These are phyloP conservation scores for Chymomyza amoena DNA, from an alignment of 2,888 invertebrate species.

Conservation along the genomic window DNA sequence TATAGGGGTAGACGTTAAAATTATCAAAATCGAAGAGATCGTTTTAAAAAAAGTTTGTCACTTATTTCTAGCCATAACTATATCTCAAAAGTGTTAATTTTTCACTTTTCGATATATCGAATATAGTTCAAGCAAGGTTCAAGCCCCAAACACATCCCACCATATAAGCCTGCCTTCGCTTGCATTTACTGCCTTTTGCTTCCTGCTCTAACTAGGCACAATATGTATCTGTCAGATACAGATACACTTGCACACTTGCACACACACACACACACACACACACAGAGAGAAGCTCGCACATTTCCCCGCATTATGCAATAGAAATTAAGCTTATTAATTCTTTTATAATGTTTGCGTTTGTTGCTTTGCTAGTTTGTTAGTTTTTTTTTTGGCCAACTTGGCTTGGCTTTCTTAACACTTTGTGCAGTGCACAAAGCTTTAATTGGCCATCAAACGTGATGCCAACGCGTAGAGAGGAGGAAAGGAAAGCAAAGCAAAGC, in stretches of 20 bases:
- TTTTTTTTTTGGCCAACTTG: constrained; percentile 14
- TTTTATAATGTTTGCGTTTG: constrained; percentile 42
- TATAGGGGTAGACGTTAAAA: too few relatives aligned
- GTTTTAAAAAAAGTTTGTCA: too few relatives aligned
- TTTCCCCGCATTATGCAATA: constrained; percentile 46
- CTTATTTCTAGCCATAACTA: too few relatives aligned
- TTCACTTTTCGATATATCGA: too few relatives aligned
- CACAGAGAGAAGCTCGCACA: constrained; percentile 33
- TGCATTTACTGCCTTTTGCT: neutral
- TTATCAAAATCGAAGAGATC: too few relatives aligned
- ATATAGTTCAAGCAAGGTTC: too few relatives aligned
- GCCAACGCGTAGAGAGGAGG: constrained; percentile 21
- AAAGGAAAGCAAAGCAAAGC: constrained; percentile 18
- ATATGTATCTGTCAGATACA: constrained; percentile 1
- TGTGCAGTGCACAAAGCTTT: constrained; percentile 29
- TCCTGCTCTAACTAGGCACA: neutral
- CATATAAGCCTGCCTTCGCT: too few relatives aligned
- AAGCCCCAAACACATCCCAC: too few relatives aligned
- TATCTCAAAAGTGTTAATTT: too few relatives aligned
- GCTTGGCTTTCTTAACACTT: constrained; percentile 33
- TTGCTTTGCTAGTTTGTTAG: constrained; percentile 10
- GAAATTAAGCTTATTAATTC: constrained; percentile 47
- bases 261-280: constrained; percentile 32
- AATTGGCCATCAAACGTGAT: constrained; percentile 61
- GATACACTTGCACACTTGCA: constrained; percentile 12